Conservation (phyloP, 2,888 invertebrate species). For the Chaitophorus viminalis region DNA sequence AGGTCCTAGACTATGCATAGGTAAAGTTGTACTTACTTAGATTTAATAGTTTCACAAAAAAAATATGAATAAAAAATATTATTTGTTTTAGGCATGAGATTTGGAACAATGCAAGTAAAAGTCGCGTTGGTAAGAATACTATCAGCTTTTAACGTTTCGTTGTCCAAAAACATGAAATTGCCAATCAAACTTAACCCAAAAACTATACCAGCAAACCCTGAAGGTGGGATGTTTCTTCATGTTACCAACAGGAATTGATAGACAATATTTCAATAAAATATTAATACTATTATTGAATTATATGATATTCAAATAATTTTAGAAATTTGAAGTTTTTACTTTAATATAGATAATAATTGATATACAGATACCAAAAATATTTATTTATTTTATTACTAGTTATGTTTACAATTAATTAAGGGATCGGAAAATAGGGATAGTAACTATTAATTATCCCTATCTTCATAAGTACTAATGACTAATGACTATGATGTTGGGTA, state of each 20-base stretch:
- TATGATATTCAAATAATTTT: not conserved
- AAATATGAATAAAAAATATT: not conserved
- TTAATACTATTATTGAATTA: not conserved
- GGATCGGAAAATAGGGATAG: too few species aligned
- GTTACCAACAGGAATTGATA: constrained; percentile 16
- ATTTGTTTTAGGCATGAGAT: constrained; percentile 44
- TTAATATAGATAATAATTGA: too few species aligned
- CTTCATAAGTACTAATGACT: too few species aligned
- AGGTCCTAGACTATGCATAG: constrained; percentile 62
- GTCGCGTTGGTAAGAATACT: constrained; percentile 38
- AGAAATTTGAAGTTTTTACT: too few species aligned
- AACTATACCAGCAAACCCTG: constrained; percentile 49
- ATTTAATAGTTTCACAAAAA: not conserved
- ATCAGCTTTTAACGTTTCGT: constrained; percentile 30
- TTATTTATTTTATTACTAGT: too few species aligned
- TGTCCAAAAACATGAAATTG: constrained; percentile 38
- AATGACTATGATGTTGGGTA: too few species aligned
- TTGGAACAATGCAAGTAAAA: constrained; percentile 56
- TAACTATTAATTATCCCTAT: too few species aligned
- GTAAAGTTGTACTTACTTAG: constrained; percentile 14
- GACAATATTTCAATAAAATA: too few species aligned
- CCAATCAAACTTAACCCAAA: constrained; percentile 52
- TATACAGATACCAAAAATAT: too few species aligned
- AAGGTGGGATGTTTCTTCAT: constrained; percentile 51
- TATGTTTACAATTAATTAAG: too few species aligned